Evolutionary conservation across 2,797 vertebrate species (phyloP).

Genomic region (Danio jaintianensis): DNA sequence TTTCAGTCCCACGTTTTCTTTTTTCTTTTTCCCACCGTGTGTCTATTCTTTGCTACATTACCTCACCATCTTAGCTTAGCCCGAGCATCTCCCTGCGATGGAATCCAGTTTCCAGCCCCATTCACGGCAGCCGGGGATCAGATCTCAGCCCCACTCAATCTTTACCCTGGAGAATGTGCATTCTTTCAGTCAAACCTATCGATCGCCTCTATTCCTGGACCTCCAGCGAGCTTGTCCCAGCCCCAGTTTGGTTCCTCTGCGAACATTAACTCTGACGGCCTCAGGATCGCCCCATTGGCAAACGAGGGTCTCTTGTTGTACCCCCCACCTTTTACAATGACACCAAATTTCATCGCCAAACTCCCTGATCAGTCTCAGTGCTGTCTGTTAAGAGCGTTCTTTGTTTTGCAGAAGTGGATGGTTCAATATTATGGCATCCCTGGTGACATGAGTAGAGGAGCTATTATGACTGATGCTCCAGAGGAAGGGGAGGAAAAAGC

Average conservation of each 20-base stretch:
- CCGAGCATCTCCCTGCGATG: conserved; percentile 76
- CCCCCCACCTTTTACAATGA: conserved; percentile 30
- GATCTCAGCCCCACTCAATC: conserved; percentile 92
- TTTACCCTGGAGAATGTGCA: conserved; percentile 90
- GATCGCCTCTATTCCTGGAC: conserved; percentile 96
- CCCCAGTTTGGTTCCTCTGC: conserved; percentile 75
- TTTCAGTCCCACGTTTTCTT: conserved; percentile 75
- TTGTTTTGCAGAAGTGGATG: conserved; percentile 43
- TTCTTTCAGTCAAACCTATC: conserved; percentile 86
- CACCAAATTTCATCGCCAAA: conserved; percentile 34
- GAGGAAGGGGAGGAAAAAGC: conserved; percentile 45
- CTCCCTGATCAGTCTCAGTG: conserved; percentile 23
- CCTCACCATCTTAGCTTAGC: conserved; percentile 81
- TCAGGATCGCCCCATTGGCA: conserved; percentile 48
- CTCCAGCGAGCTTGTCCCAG: conserved; percentile 81
- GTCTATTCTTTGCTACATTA: conserved; percentile 81
- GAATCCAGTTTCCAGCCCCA: conserved; percentile 85
- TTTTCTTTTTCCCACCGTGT: conserved; percentile 68
- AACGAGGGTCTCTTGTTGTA: conserved; percentile 34
- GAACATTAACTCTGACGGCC: conserved; percentile 64
- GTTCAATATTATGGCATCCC: conserved; percentile 43
- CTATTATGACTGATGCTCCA: conserved; percentile 49
- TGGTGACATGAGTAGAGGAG: conserved; percentile 37
- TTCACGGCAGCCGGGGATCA: conserved; percentile 84
- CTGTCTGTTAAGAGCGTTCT: conserved; percentile 23